Evolutionary conservation across 2,888 invertebrate genomes (phyloP), one percentile per base, ranked within the genome.

Genomic region (Apodemia mormo): DNA sequence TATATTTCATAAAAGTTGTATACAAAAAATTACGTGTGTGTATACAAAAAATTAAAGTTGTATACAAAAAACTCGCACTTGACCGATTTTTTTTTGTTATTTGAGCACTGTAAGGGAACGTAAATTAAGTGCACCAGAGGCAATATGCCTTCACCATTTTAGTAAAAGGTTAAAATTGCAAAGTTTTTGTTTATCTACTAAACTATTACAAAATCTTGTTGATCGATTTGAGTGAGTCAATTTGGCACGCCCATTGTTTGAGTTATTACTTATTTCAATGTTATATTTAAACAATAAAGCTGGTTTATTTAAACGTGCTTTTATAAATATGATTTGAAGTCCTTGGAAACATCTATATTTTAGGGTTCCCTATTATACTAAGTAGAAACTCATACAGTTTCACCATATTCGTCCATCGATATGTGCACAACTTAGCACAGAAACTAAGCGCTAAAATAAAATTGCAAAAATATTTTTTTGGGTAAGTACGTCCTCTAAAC

Each of bases 101-200:
- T 45, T 9, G 5, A 45, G 10, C 10, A 45, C 12, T 45, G 45
- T 45, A 45, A 45, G 4, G 45, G 3, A 45, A 45, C 1, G 12
- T 9, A 9, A 40, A 9, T 40, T 40, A 45, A 45, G 12, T 45
- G 3, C 12, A 12, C 12, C 12, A 3, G 10, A 10, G 45, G 54
- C 10, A 22, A 30, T 58, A 30, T 58, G 10, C 58, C 10, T 61
- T 61, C 33, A 61, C 61, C 6, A 30, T 33, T 61, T 61, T 7
- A 33, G 33, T 61, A 33, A 61, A 61, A 61, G 33, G 61, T 61
- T 61, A 61, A 61, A 61, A 61, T 33, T 33, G 61, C 12, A 33
- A 10, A 33, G 33, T 14, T 61, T 61, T 33, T 4, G 61, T 33
- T 61, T 61, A 61, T 61, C 33, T 61, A 61, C 5, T 14, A 12